Evolutionary conservation across 2,888 invertebrate species (phyloP).

Genomic region (Athripsodes cinereus): DNA sequence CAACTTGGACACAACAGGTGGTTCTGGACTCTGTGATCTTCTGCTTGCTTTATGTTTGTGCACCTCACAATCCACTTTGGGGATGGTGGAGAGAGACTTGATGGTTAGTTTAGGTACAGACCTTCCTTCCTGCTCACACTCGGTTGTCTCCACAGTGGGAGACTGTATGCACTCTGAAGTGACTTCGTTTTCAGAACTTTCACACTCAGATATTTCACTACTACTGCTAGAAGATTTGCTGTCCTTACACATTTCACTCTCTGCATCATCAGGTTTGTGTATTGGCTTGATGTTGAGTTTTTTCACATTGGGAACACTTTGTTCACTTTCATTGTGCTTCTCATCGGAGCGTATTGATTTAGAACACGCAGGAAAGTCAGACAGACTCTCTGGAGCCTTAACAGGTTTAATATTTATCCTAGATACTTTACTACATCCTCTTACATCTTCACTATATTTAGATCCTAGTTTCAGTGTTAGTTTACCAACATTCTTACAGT

Average conservation of each 20-base stretch:
- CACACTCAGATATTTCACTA: slow-evolving; percentile 50
- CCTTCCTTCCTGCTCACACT: slow-evolving; percentile 11
- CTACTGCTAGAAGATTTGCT: slow-evolving; percentile 45
- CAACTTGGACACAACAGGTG: slow-evolving; percentile 28
- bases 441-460: slow-evolving; percentile 40
- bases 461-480: slow-evolving; percentile 45
- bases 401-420: slow-evolving; percentile 43
- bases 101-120: slow-evolving; percentile 36
- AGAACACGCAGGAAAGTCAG: slow-evolving; percentile 28
- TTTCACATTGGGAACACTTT: slow-evolving; percentile 36
- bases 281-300: slow-evolving; percentile 51
- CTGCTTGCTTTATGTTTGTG: slow-evolving; percentile 35
- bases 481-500: slow-evolving; percentile 44
- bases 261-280: slow-evolving; percentile 41
- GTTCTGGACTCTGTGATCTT: slow-evolving; percentile 5
- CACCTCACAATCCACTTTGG: slow-evolving; percentile 28
- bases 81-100: slow-evolving; percentile 27
- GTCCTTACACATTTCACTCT: slow-evolving; percentile 18
- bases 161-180: slow-evolving; percentile 45
- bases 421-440: slow-evolving; percentile 35
- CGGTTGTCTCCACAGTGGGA: slow-evolving; percentile 38
- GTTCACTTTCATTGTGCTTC: neutral
- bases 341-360: slow-evolving; percentile 29
- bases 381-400: slow-evolving; percentile 31
- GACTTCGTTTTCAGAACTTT: slow-evolving; percentile 50